Conservation (phyloP, 64 coral and sea anemone genomes). For the Pachyseris speciosa region DNA sequence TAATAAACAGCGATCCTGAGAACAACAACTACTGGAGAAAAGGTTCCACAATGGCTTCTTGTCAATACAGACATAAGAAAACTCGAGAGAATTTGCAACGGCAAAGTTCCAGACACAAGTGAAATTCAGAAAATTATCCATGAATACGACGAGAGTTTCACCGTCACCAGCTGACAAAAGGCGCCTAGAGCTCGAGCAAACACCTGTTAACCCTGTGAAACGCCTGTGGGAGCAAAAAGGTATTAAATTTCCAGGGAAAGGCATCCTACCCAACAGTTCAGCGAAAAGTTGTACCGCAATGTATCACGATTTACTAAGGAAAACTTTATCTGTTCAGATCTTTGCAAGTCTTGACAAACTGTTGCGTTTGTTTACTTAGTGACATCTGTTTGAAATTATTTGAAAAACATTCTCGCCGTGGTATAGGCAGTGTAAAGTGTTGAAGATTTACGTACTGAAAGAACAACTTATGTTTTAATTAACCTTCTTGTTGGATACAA, state of each 20-base stretch:
- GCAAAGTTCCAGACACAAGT: not conserved
- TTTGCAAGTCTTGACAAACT: not conserved
- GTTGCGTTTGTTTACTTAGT: not conserved
- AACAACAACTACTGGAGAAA: constrained; percentile 13
- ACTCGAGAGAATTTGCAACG: constrained; percentile 47
- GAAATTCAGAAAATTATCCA: constrained; percentile 24
- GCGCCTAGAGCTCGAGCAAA: not conserved
- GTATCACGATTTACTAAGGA: too few species aligned
- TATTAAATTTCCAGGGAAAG: constrained; percentile 42
- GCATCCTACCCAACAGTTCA: constrained; percentile 31
- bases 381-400: not conserved
- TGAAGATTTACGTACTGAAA: too few species aligned
- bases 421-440: too few species aligned
- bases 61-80: constrained; percentile 64
- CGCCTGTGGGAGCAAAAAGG: constrained; percentile 41
- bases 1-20: constrained; percentile 66
- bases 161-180: not conserved
- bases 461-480: too few species aligned
- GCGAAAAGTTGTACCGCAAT: not conserved
- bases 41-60: constrained; percentile 53
- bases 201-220: constrained; percentile 39
- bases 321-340: not conserved
- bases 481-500: too few species aligned
- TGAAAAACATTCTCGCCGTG: not conserved
- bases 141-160: not conserved